Evolutionary conservation across 2,113 vertebrate genomes (phyloP).

Genomic region (Ceyx cyanopectus): DNA sequence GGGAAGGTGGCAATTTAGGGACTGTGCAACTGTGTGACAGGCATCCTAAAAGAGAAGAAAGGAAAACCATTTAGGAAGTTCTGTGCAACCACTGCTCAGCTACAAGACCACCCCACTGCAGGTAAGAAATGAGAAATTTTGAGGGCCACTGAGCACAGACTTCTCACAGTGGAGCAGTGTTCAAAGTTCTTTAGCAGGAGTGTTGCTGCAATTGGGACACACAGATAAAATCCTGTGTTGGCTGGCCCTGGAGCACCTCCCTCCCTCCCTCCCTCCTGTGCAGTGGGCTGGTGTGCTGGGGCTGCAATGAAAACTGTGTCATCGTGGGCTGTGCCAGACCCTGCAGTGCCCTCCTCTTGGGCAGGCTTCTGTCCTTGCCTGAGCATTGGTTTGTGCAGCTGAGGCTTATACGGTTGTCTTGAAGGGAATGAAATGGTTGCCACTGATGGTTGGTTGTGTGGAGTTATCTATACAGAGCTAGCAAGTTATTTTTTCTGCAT

Average conservation of each 20-base stretch:
- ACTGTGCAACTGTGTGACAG: neutral
- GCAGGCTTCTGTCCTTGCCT: neutral
- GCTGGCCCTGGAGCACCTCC: neutral
- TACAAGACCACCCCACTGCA: neutral
- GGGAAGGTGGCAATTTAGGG: constrained; percentile 55
- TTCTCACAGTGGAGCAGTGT: neutral
- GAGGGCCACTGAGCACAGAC: constrained; percentile 36
- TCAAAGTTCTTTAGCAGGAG: constrained; percentile 20
- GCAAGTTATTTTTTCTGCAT: neutral
- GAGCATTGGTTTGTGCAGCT: neutral
- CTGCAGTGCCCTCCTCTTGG: neutral
- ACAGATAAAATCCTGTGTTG: neutral
- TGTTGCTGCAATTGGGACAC: constrained; percentile 26
- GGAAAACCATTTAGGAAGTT: constrained; percentile 46
- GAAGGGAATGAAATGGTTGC: neutral
- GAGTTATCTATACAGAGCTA: neutral
- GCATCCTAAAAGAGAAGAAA: constrained; percentile 44
- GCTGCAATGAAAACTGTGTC: neutral
- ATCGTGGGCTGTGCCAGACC: neutral
- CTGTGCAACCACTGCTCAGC: neutral
- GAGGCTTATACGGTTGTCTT: neutral
- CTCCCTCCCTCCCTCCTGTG: neutral
- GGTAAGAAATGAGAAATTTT: constrained; percentile 69
- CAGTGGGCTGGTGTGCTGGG: neutral
- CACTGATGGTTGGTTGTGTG: neutral